phyloP scores from a whole-genome alignment of 2,113 vertebrate species.

The Axis porcinus region DNA sequence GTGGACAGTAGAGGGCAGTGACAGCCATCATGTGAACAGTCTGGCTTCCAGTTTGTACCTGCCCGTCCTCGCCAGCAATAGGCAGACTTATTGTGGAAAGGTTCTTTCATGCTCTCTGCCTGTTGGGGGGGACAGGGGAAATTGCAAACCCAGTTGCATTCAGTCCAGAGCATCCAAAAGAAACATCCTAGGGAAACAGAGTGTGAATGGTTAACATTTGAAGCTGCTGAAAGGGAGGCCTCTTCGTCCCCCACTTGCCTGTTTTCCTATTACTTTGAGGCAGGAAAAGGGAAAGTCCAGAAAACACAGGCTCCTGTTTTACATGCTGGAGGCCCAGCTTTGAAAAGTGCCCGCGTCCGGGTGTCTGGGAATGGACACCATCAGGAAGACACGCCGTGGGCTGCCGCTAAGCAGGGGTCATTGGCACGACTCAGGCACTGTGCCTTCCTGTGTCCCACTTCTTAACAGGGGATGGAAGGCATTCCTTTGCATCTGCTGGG shows the following conservation, averaged over 20 bases:
- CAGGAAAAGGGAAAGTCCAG: background rate
- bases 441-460: background rate
- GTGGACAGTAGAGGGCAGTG: conserved; percentile 75
- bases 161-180: conserved; percentile 60
- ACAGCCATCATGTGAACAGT: background rate
- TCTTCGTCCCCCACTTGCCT: background rate
- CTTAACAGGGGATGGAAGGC: no score
- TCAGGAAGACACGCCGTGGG: background rate
- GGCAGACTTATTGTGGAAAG: background rate
- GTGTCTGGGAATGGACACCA: background rate
- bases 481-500: background rate
- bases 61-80: background rate
- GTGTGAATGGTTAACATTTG: conserved; percentile 1
- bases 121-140: background rate
- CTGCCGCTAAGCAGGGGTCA: no score
- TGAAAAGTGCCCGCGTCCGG: fast-evolving
- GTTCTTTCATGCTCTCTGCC: background rate
- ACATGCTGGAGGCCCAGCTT: fast-evolving
- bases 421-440: background rate
- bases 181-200: conserved; percentile 70
- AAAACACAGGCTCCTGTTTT: background rate
- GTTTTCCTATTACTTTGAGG: background rate
- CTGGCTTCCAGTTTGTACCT: background rate
- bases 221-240: conserved; percentile 1
- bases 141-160: conserved; percentile 32